Base-by-base conservation (phyloP, 2,113 vertebrate species). In the Prunella fulvescens region DNA sequence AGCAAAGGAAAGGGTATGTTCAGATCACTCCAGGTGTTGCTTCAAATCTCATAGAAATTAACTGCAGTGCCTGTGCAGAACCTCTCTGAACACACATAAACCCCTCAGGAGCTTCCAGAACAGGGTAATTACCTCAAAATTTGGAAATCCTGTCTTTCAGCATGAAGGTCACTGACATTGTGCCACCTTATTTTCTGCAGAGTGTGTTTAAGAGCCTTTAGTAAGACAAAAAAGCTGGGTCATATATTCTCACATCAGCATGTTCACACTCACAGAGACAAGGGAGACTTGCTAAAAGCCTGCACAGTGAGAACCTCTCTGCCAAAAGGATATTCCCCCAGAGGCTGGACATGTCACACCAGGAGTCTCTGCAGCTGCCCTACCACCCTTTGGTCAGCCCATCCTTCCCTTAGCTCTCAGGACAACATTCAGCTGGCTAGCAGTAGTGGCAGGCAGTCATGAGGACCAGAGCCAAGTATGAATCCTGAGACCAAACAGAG, bases 141-240 rank as follows among this genome's bases (percentile, higher is more conserved):
- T 77, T 71, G 79, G 81, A 90, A 95, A 89, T 29, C 5, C n/a
- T 82, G 23, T 83, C 79, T 95, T 90, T 86, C 78, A 92, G 84
- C 71, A 70, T 82, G 79, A 96, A 97, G 87, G 87, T 91, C 87
- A 85, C 62, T 77, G 71, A 92, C 87, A 82, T 33, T 58, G 74
- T 47, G 60, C 39, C 45, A 91, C 76, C 39, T 92, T 86, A 61
- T 70, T 91, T 92, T 72, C 76, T 77, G 35, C 54, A 50, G 65
- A 54, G 42, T 26, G 10, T 73, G 72, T 76, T 82, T 70, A 80
- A 87, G 51, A 93, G 58, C 42, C 37, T 73, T 91, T 53, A 76
- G 65, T 33, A 80, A 88, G 51, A 66, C 19, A 17, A 54, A 82
- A 91, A 84, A 66, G 37, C 65, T 51, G 42, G 33, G 50, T 82